Conservation (phyloP, 2,113 vertebrate species). For the Heterochromis multidens region DNA sequence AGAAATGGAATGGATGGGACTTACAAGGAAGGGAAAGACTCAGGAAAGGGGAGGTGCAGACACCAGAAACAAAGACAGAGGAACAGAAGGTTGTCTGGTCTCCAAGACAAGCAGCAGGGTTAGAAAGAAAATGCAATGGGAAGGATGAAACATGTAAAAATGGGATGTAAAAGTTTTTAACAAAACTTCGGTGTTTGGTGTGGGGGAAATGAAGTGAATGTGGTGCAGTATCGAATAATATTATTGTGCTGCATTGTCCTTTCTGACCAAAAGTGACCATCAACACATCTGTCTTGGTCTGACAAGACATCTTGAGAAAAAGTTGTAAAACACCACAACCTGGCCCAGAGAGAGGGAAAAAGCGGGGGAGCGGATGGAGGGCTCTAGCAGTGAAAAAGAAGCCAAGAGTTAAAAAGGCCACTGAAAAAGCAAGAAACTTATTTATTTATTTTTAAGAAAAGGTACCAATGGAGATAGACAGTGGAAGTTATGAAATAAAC, state of each 20-base stretch:
- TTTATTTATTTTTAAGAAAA: conserved; percentile 4
- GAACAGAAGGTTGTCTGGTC: conserved; percentile 40
- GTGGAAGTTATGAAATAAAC: conserved; percentile 34
- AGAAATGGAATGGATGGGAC: conserved; percentile 29
- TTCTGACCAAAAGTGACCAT: neutral
- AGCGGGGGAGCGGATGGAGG: neutral
- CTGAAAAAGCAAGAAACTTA: neutral
- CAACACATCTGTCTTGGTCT: neutral
- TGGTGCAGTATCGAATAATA: neutral
- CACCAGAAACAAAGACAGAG: neutral
- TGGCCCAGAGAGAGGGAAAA: neutral
- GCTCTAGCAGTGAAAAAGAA: neutral
- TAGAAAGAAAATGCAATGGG: conserved; percentile 48
- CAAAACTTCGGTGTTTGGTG: conserved; percentile 1
- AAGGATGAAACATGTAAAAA: conserved; percentile 53
- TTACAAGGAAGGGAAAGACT: conserved; percentile 5
- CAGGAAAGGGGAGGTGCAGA: neutral
- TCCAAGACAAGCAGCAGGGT: conserved; percentile 30
- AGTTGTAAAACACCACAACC: neutral
- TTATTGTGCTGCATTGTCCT: neutral
- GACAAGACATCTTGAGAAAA: neutral
- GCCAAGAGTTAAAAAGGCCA: neutral
- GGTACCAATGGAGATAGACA: neutral
- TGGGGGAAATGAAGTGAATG: neutral
- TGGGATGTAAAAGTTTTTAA: conserved; percentile 52